These are phyloP conservation scores for Sminthurinus signatus DNA, from an alignment of 1,140 invertebrate genomes.

Conservation along the genomic window DNA sequence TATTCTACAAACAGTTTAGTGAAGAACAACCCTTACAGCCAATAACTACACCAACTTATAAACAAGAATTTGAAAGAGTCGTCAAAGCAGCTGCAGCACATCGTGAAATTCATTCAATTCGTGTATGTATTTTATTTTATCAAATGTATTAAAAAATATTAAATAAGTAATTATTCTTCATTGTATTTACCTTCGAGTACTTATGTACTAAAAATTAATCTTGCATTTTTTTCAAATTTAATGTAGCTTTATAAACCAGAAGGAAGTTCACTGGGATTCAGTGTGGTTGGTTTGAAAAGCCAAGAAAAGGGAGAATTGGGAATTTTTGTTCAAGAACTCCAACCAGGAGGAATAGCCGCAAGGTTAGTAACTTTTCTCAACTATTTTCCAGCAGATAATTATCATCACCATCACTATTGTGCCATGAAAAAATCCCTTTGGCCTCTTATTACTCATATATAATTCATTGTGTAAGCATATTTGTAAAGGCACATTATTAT, in stretches of 20 bases:
- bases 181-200: too few species aligned
- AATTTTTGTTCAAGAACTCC: conserved; percentile 71
- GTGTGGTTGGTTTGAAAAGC: conserved; percentile 63
- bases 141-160: conserved; percentile 10
- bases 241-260: conserved; percentile 63
- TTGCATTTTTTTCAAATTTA: conserved; percentile 33
- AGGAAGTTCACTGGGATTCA: conserved; percentile 67
- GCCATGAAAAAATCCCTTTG: too few species aligned
- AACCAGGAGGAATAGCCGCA: conserved; percentile 63
- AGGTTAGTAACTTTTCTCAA: too few species aligned
- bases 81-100: conserved; percentile 58
- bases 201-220: too few species aligned
- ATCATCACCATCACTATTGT: too few species aligned
- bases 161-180: too few species aligned
- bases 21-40: conserved; percentile 36
- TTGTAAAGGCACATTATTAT: too few species aligned
- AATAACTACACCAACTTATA: conserved; percentile 56
- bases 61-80: conserved; percentile 58
- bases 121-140: conserved; percentile 46
- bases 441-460: too few species aligned
- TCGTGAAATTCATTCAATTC: conserved; percentile 55
- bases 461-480: too few species aligned
- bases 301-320: conserved; percentile 65
- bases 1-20: background rate
- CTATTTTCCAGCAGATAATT: too few species aligned